Base-by-base conservation (phyloP, 1,140 invertebrate genomes). In the Drosophila varians region DNA sequence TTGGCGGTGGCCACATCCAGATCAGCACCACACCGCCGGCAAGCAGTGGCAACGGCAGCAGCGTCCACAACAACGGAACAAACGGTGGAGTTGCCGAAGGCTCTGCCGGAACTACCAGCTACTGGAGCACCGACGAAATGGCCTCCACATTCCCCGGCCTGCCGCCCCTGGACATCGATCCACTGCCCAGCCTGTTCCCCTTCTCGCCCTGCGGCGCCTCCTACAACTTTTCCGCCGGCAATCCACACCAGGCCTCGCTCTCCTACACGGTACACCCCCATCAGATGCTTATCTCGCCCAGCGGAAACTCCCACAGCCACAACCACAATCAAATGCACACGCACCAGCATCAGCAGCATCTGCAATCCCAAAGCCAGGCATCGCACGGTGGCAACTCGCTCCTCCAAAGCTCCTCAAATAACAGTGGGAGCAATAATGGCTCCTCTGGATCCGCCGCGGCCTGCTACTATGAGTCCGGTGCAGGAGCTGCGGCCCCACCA, bases 101-200 rank as follows among this genome's bases (percentile, higher is more conserved):
- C 1, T 48, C 55, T 4, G 36, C 60, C 4, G 60, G 28, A 2
- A 47, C 61, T 16, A 56, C 43, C 56, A 92, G 90, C 79, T 94
- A 93, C 74, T 95, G 95, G 94, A 93, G 94, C 76, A 92, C 93
- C 31, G 95, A 96, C 91, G 95, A 96, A 78, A 96, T 96, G 95
- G 95, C 94, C 23, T 95, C 95, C 16, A 90, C 90, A 25, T 96
- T 96, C 91, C 82, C 90, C n/a, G 95, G 95, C 1, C 88, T 96
- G 43, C 94, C 94, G 36, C 94, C 95, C 1, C 91, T 96, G 43
- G 95, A 96, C 75, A 91, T 96, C 73, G 95, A 96, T 77, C 95
- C 95, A 4, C 86, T 96, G 42, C 94, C 95, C 40, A 93, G 94
- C 84, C 90, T 96, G 9, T 95, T 95, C 80, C 94, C 94, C 4